These are phyloP conservation scores for Ochotona princeps DNA, from an alignment of 2,113 vertebrate species.

Conservation along the genomic window DNA sequence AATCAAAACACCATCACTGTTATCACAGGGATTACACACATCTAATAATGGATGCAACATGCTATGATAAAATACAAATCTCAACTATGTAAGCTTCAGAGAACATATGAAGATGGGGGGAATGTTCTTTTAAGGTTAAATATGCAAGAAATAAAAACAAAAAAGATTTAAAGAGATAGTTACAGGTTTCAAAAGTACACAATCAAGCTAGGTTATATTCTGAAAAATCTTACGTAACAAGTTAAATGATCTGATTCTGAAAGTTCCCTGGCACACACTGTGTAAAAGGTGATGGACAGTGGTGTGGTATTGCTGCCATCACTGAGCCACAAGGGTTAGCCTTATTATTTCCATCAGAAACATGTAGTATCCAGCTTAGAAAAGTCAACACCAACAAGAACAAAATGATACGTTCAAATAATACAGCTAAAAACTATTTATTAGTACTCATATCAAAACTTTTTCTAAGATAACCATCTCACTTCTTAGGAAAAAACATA, in stretches of 20 bases:
- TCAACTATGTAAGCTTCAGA: conserved; percentile 11
- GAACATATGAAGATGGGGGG: background rate
- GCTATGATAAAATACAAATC: background rate
- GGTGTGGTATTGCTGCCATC: background rate
- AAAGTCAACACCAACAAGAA: conserved; percentile 32
- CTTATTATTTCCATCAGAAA: conserved; percentile 35
- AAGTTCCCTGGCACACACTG: background rate
- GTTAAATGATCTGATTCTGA: background rate
- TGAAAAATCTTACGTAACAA: background rate
- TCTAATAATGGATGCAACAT: background rate
- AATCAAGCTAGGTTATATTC: background rate
- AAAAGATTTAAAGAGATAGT: background rate
- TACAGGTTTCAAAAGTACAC: background rate
- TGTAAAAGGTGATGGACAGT: background rate
- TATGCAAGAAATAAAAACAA: conserved; percentile 47
- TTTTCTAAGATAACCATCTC: background rate
- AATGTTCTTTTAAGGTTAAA: conserved; percentile 16
- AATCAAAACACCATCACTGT: conserved; percentile 16
- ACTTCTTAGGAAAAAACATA: background rate
- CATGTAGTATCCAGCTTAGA: background rate
- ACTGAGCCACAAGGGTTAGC: background rate
- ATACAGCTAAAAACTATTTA: background rate
- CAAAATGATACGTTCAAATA: background rate
- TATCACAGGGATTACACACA: background rate
- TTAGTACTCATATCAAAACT: conserved; percentile 6